Conservation (phyloP, 2,113 vertebrate species). For the Nycticryphes semicollaris region DNA sequence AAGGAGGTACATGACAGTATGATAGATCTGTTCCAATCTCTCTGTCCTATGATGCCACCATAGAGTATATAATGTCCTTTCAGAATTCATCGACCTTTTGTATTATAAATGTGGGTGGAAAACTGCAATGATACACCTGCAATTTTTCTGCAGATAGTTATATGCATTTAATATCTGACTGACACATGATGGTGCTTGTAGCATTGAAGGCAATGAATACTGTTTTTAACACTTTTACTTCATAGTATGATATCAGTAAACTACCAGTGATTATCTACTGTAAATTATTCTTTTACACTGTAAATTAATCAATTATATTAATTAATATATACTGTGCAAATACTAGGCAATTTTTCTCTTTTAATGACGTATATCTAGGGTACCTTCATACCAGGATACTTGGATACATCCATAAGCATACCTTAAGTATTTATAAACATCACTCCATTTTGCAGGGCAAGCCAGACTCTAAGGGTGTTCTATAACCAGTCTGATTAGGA, state of each 20-base stretch:
- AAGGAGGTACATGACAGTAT: not conserved
- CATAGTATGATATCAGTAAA: not conserved
- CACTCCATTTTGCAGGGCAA: not conserved
- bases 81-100: not conserved
- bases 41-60: not conserved
- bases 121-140: not conserved
- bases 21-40: not conserved
- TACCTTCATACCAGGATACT: not conserved
- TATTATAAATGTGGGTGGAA: not conserved
- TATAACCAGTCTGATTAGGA: slow-evolving; percentile 5
- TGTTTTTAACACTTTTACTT: not conserved
- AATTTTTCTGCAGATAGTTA: not conserved
- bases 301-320: not conserved
- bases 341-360: not conserved
- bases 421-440: not conserved
- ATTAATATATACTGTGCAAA: not conserved
- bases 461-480: not conserved
- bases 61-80: not conserved
- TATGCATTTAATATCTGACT: not conserved
- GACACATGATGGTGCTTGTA: not conserved
- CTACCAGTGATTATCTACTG: not conserved
- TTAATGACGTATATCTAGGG: not conserved
- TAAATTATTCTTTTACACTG: not conserved
- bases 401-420: not conserved
- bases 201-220: not conserved